Evolutionary conservation across 2,888 invertebrate species (phyloP).

Genomic region (Tachina fera): DNA sequence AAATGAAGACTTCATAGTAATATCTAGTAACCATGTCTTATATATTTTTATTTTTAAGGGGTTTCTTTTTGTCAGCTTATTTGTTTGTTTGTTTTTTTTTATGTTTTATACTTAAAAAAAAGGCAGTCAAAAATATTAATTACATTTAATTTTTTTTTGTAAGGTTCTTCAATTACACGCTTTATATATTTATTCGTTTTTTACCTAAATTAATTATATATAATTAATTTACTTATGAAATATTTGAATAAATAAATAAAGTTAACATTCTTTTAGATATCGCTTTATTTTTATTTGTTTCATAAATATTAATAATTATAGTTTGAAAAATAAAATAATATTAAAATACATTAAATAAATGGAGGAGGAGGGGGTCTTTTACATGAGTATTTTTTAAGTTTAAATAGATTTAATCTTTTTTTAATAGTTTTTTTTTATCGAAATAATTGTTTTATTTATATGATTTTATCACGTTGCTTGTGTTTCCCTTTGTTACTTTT

Average conservation of each 20-base stretch:
- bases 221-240: conserved; percentile 28
- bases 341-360: conserved; percentile 35
- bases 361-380: not conserved
- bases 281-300: conserved; percentile 10
- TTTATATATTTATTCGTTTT: conserved; percentile 18
- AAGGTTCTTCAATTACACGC: conserved; percentile 19
- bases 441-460: conserved; percentile 72
- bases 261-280: conserved; percentile 57
- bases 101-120: conserved; percentile 75
- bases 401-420: conserved; percentile 45
- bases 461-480: conserved; percentile 77
- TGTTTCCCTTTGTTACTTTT: conserved; percentile 76
- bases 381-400: conserved; percentile 28
- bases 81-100: conserved; percentile 72
- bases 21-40: not conserved
- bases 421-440: conserved; percentile 62
- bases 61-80: conserved; percentile 70
- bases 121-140: conserved; percentile 77
- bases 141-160: conserved; percentile 67
- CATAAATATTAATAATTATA: conserved; percentile 42
- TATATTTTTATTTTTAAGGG: conserved; percentile 41
- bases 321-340: conserved; percentile 36
- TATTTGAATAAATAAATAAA: conserved; percentile 71
- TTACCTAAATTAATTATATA: conserved; percentile 46
- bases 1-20: conserved; percentile 14